Evolutionary conservation across 2,797 vertebrate genomes (phyloP).

Genomic region (Aplochiton taeniatus): DNA sequence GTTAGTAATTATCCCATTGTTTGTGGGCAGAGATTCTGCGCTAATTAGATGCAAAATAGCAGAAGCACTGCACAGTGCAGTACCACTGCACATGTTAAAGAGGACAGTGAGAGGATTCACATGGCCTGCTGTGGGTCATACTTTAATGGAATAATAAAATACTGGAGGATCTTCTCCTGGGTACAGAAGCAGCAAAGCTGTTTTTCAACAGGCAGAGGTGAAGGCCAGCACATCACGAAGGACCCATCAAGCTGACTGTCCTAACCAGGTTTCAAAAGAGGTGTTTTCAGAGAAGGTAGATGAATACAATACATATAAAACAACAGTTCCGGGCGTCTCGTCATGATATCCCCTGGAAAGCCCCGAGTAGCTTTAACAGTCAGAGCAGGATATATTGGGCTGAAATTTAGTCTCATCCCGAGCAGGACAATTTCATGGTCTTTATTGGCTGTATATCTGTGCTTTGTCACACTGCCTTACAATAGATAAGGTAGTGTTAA

Average conservation of each 20-base stretch:
- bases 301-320: conserved; percentile 50
- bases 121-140: conserved; percentile 47
- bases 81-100: conserved; percentile 49
- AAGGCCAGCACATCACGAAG: conserved; percentile 22
- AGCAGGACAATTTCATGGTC: no score
- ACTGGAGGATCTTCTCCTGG: conserved; percentile 45
- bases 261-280: conserved; percentile 28
- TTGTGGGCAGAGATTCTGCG: conserved; percentile 61
- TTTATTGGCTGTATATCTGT: no score
- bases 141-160: conserved; percentile 69
- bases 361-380: no score
- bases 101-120: conserved; percentile 51
- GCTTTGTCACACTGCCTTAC: no score
- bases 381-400: no score
- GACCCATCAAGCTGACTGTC: conserved; percentile 38
- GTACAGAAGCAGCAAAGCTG: conserved; percentile 26
- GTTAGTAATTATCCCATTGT: conserved; percentile 72
- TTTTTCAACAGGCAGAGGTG: conserved; percentile 29
- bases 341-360: no score
- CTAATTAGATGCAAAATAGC: conserved; percentile 73
- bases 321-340: conserved; percentile 19
- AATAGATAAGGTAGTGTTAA: no score
- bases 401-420: no score
- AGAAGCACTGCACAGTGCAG: conserved; percentile 54
- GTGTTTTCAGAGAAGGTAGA: conserved; percentile 10